These are phyloP conservation scores for Lagopus muta DNA, from an alignment of 2,113 vertebrate genomes.

Conservation along the genomic window DNA sequence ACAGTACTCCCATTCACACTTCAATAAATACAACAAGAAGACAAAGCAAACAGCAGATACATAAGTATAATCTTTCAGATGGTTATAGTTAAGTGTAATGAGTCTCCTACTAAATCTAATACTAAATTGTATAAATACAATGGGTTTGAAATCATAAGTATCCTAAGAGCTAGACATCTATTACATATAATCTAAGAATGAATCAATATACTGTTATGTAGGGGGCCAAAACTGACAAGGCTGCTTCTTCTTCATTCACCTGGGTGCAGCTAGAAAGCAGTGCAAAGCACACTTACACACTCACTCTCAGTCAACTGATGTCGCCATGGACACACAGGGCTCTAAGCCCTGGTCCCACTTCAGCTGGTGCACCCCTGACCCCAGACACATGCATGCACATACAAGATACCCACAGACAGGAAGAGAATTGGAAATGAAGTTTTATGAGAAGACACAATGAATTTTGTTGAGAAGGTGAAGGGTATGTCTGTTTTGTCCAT, in stretches of 20 bases:
- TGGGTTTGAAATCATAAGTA: background rate
- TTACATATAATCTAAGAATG: background rate
- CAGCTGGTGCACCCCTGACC: too few species aligned
- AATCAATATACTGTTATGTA: background rate
- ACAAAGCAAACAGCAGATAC: background rate
- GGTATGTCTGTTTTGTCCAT: background rate
- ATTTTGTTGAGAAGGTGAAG: background rate
- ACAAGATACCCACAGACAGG: background rate
- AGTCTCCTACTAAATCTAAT: background rate
- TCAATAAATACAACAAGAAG: background rate
- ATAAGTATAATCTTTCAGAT: background rate
- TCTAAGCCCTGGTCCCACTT: background rate
- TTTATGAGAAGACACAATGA: background rate
- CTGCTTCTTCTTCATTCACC: background rate
- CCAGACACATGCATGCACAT: too few species aligned
- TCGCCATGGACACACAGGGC: background rate
- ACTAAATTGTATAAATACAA: background rate
- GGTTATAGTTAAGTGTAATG: background rate
- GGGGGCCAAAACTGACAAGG: background rate
- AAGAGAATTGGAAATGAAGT: background rate
- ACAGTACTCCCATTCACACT: background rate
- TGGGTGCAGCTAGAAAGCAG: accelerated
- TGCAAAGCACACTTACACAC: background rate
- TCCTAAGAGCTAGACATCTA: background rate
- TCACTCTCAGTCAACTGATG: background rate